These are phyloP conservation scores for Sitobion miscanthi DNA, from an alignment of 1,140 invertebrate genomes.

Conservation along the genomic window DNA sequence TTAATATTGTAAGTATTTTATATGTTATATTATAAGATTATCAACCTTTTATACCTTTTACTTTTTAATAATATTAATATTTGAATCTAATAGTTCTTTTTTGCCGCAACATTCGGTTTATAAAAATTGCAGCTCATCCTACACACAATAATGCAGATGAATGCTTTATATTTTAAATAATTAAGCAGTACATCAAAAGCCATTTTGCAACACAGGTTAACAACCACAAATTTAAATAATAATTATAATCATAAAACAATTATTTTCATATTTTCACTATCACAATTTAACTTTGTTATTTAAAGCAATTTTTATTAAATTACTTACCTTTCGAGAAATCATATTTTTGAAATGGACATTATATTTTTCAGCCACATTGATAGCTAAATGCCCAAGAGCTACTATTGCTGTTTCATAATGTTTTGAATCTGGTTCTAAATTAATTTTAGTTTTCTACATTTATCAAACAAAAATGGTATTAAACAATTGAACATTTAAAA, in stretches of 20 bases:
- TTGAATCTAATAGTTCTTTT: not conserved
- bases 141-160: too few relatives aligned
- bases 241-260: too few relatives aligned
- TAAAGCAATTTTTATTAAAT: constrained; percentile 50
- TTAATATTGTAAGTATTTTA: not conserved
- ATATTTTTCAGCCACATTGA: constrained; percentile 88
- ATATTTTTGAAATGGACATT: constrained; percentile 90
- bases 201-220: too few relatives aligned
- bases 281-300: not conserved
- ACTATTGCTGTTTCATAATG: constrained; percentile 93
- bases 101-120: too few relatives aligned
- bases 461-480: not conserved
- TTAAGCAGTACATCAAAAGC: too few relatives aligned
- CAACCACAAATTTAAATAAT: too few relatives aligned
- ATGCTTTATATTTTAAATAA: too few relatives aligned
- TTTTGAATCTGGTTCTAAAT: constrained; percentile 78
- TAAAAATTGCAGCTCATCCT: too few relatives aligned
- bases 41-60: not conserved
- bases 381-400: constrained; percentile 91
- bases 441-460: constrained; percentile 71
- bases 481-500: constrained; percentile 2
- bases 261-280: not conserved
- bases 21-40: not conserved
- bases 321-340: constrained; percentile 82
- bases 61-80: not conserved